Evolutionary conservation across 2,888 invertebrate species (phyloP), one percentile per base, ranked within the genome.

Genomic region (Patella depressa): DNA sequence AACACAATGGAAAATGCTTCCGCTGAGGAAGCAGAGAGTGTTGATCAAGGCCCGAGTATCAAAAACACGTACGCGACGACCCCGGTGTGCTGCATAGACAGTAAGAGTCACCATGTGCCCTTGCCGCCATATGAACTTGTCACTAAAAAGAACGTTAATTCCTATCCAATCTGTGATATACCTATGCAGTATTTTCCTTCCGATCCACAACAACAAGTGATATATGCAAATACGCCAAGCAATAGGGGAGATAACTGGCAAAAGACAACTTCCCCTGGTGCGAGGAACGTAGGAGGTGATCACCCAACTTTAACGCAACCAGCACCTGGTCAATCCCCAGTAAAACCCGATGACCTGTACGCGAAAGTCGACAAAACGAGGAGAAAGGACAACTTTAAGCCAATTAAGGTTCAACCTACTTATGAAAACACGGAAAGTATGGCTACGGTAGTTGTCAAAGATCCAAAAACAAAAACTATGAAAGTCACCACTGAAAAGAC

Each of bases 181-280:
- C 65, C 65, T 65, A 65, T 65, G 65, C 65, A 65, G 65, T 24
- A 65, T 65, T 19, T 65, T 24, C 65, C 65, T 24, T 65, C 65
- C 65, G 65, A 24, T 19, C 65, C 65, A 65, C 14, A 65, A 24
- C 24, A 65, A 19, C 65, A 65, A 24, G 65, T 65, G 65, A 65
- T 65, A 65, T 65, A 65, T 65, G 65, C 65, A 65, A 65, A 65
- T 14, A 65, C 65, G 24, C 65, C 65, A 65, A 65, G 65, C 65
- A 65, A 65, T 65, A 65, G 65, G 65, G 65, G 65, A 19, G 65
- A 65, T 9, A 65, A 65, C 65, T 65, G 65, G 65, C 65, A 65
- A 65, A 65, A 65, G 12, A 19, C 19, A 65, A 65, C 65, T 9
- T 19, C 24, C 19, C 65, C 65, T 11, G 65, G 19, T 11, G 24